These are phyloP conservation scores for Crotalus horridus DNA, from an alignment of 2,113 vertebrate genomes.

Conservation along the genomic window DNA sequence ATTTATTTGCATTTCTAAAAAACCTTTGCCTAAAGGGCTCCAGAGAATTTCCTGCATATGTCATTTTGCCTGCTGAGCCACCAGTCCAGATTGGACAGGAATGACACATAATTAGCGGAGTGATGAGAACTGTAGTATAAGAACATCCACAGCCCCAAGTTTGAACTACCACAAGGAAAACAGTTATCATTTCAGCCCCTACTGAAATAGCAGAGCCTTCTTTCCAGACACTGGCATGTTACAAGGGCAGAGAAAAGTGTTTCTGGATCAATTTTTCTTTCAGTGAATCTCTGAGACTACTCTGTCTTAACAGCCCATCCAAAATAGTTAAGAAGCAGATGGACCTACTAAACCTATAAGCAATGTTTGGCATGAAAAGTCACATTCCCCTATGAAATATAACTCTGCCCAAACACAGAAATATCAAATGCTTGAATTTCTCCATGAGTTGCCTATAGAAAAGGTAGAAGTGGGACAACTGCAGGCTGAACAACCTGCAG, in stretches of 20 bases:
- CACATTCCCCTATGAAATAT: not conserved
- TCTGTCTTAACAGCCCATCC: not conserved
- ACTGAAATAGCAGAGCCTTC: not conserved
- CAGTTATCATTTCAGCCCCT: not conserved
- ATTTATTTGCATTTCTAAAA: not conserved
- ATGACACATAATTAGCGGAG: not conserved
- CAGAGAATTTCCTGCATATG: not conserved
- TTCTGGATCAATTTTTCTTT: not conserved
- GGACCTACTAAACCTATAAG: not conserved
- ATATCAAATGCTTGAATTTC: not conserved
- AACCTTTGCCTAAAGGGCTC: not conserved
- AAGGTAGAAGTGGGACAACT: not conserved
- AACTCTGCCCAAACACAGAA: not conserved
- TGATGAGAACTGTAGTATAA: not conserved
- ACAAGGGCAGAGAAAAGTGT: not conserved
- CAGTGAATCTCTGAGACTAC: not conserved
- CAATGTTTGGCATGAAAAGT: not conserved
- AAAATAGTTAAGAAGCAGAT: not conserved
- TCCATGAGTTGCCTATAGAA: not conserved
- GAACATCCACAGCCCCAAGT: not conserved
- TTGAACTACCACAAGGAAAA: not conserved
- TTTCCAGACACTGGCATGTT: not conserved
- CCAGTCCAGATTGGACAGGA: not conserved
- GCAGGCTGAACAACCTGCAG: not conserved
- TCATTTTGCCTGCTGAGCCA: not conserved